Evolutionary conservation across 2,797 vertebrate genomes (phyloP), one percentile per base, ranked within the genome.

Genomic region (Dallia pectoralis): DNA sequence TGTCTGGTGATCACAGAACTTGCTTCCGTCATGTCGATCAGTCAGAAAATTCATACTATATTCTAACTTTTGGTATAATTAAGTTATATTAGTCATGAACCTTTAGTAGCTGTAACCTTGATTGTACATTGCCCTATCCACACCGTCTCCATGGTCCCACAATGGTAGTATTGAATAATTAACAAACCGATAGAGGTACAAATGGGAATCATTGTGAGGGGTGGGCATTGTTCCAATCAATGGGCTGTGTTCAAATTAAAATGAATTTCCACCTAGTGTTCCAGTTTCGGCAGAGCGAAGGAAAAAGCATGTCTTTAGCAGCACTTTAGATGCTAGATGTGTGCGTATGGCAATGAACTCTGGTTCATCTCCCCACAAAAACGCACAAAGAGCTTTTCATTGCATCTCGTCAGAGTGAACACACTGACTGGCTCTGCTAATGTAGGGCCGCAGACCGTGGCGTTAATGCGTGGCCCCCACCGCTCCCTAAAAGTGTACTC

Each of bases 301-400:
- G 84, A 89, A 89, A 91, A 92, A 89, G 85, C 63, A 75, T 89
- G 51, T 19, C 73, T 90, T 79, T 84, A 77, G 76, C 79, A 73
- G 81, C 87, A 78, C 73, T 83, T 86, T 79, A 76, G 81, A 82
- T 89, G 88, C 87, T 89, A 86, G 88, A 91, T 78, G 85, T 84
- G 88, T 90, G 84, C 81, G 82, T 74, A 83, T 74, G 82, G 87
- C 80, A 89, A 88, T 86, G 82, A 86, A 89, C 75, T 82, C 71
- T 85, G 91, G 91, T 90, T 89, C 87, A 92, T 91, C 92, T 90
- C 87, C 87, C 84, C 89, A 89, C 83, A 88, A 29, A 91, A 29
- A 91, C 84, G 82, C 79, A 80, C 74, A 75, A 74, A 88, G 88
- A 88, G 82, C 67, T 91, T 91, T 86, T 86, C 88, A 90, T 82